Conservation (phyloP, 2,888 invertebrate species). For the Drosophila tanythrix region DNA sequence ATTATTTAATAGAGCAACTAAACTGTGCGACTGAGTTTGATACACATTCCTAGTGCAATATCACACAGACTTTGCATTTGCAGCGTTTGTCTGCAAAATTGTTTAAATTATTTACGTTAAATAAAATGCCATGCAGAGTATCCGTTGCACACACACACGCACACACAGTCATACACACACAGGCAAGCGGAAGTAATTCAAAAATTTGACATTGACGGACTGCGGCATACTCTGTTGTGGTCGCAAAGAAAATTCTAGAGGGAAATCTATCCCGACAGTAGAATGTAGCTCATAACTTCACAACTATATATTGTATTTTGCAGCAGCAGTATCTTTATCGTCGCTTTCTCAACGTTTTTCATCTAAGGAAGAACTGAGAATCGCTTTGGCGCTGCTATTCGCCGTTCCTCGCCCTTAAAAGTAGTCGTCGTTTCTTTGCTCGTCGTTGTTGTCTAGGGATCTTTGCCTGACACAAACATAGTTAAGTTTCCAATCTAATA, state of each 20-base stretch:
- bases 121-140: conserved; percentile 62
- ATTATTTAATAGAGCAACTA: conserved; percentile 6
- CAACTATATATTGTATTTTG: not conserved
- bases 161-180: conserved; percentile 7
- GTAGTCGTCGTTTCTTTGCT: not conserved
- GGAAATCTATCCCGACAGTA: not conserved
- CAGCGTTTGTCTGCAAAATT: conserved; percentile 36
- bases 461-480: not conserved
- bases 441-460: not conserved
- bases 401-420: not conserved
- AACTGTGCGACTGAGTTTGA: conserved; percentile 4
- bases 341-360: not conserved
- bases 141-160: conserved; percentile 26
- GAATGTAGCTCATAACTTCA: not conserved
- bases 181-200: not conserved
- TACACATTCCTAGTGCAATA: conserved; percentile 28
- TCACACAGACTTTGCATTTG: conserved; percentile 19
- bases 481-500: not conserved
- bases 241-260: not conserved
- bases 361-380: not conserved
- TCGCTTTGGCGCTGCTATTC: not conserved
- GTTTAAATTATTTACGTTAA: conserved; percentile 73
- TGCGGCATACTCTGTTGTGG: not conserved
- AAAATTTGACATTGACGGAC: not conserved
- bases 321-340: not conserved